Base-by-base conservation (phyloP, 2,113 vertebrate genomes). In the Riparia riparia region DNA sequence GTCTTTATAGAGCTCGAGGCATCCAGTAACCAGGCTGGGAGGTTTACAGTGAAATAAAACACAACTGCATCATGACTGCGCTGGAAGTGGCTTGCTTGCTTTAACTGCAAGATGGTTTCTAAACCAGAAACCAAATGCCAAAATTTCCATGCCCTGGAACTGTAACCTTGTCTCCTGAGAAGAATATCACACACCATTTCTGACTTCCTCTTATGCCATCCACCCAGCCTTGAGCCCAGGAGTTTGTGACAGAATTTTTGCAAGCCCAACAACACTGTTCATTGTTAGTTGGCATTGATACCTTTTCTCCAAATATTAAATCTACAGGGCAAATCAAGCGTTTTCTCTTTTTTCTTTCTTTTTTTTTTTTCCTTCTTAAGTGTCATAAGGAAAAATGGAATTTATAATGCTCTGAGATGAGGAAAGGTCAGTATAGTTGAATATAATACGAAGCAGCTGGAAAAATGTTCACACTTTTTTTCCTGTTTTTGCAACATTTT, bases 401-500 rank as follows among this genome's bases (percentile, higher is more conserved):
- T 96, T 89, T 69, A 57, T 72, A 65, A 70, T 79, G 22, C 56
- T 92, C 45, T 76, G 50, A 95, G 34, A 72, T 82, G 57, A 81
- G 34, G 88, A 91, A 91, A 89, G 91, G 53, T 94, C 95, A 81
- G 31, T 85, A 4, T 51, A 82, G 70, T 15, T 72, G 66, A 96
- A 94, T 84, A 11, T 29, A 82, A 26, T 47, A 57, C 34, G 78
- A 93, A 92, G 54, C 63, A 96, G 65, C 37, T 91, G 68, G 79
- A 57, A 93, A 94, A 90, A 66, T 1, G 28, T 88, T 95, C 88
- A 92, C 92, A 88, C 61, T n/a, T 84, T 87, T 94, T 90, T 82
- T 41, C 71, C 37, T 85, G 49, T 87, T 93, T 93, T 95, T 76
- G 29, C 87, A 89, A 56, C 9, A 21, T 93, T 91, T 93, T 76